Conservation (phyloP, 2,113 vertebrate species). For the Daphoenositta chrysoptera region DNA sequence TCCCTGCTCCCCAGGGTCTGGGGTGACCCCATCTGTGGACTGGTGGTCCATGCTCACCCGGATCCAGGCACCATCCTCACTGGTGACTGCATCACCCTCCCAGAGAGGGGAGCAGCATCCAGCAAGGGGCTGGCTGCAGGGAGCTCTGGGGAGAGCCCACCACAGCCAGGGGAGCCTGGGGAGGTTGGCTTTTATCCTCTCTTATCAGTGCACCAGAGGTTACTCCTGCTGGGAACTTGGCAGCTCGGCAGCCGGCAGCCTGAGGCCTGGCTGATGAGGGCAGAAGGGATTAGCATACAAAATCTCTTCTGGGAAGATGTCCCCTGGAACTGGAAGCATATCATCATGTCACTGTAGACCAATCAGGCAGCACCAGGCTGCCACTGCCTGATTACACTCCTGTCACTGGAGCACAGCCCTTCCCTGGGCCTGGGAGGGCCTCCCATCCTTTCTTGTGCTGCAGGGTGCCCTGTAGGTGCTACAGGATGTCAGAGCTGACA, state of each 20-base stretch:
- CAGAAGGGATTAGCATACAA: slow-evolving; percentile 5
- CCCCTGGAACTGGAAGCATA: background rate
- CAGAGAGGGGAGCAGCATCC: background rate
- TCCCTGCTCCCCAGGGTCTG: background rate
- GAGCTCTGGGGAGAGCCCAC: background rate
- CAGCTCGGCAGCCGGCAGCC: fast-evolving
- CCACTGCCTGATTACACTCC: background rate
- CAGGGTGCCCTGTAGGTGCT: too few relatives aligned
- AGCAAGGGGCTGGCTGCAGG: background rate
- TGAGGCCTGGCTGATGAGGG: background rate
- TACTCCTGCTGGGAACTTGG: background rate
- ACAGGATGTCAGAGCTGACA: background rate
- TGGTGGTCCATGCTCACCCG: background rate
- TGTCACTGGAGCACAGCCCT: background rate
- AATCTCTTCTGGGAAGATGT: background rate
- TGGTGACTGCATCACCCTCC: background rate
- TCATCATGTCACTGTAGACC: background rate
- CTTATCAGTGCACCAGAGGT: background rate
- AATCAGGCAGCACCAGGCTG: background rate
- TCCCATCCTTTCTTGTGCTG: background rate
- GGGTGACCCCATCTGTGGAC: fast-evolving
- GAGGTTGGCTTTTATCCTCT: background rate
- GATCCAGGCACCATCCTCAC: background rate
- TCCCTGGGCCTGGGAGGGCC: background rate
- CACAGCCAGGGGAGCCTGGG: background rate